A percentile compares a stretch with the other conserved stretches of the same genome.
Evolutionary conservation across 2,797 vertebrate genomes (phyloP).

Genomic region (Malurus splendens): DNA sequence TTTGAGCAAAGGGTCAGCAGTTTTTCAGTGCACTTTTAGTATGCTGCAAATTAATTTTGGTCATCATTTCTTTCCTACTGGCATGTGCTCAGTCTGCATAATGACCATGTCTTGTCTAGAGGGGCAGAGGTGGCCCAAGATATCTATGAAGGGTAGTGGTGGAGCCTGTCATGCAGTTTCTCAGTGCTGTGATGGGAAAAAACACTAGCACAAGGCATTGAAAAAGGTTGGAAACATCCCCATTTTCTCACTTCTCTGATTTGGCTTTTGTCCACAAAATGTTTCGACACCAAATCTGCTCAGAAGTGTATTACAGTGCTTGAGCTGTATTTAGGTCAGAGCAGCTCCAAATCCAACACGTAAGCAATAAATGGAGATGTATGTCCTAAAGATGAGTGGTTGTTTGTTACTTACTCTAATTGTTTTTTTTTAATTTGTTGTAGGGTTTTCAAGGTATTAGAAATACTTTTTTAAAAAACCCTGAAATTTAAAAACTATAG

Average conservation of each 20-base stretch:
- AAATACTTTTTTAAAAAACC: not conserved
- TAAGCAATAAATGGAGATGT: not conserved
- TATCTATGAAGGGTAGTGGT: fast-evolving
- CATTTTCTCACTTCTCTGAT: not conserved
- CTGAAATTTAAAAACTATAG: not conserved
- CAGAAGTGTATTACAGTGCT: not conserved
- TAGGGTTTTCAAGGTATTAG: not conserved
- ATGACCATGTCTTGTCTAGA: not conserved
- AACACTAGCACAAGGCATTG: not conserved
- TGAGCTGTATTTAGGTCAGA: not conserved
- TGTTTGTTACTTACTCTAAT: not conserved
- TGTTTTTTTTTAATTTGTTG: not conserved
- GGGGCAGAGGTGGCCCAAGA: not conserved
- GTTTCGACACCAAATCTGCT: constrained; percentile 2
- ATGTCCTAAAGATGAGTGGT: not conserved
- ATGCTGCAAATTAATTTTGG: not conserved
- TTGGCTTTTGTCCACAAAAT: not conserved
- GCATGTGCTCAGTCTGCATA: fast-evolving
- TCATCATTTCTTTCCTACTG: not conserved
- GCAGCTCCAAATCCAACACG: not conserved
- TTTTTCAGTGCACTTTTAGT: not conserved
- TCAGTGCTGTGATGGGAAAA: not conserved
- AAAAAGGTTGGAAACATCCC: not conserved
- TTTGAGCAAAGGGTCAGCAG: not conserved
- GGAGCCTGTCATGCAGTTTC: fast-evolving